Percentiles rank a stretch among this genome's conserved stretches.
These are phyloP conservation scores for Augiades crinisus DNA, from an alignment of 2,888 invertebrate genomes.

Conservation along the genomic window DNA sequence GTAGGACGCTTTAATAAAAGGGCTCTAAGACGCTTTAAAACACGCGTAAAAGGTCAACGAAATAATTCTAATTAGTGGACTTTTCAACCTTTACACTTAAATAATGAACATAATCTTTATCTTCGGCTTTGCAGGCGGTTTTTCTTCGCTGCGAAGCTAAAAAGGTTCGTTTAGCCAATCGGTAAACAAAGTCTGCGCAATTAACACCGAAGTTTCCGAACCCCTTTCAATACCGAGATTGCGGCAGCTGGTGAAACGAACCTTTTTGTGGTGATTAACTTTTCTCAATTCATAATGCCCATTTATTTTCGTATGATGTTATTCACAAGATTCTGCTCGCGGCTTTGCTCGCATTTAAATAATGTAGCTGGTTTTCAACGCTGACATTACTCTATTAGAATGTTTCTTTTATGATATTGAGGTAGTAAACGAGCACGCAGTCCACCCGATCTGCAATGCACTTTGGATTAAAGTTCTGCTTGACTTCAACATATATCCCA, in stretches of 20 bases:
- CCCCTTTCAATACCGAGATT: conserved; percentile 22
- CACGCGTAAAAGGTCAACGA: too few relatives aligned
- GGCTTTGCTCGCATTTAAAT: too few relatives aligned
- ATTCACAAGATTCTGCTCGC: too few relatives aligned
- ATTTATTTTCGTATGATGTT: background rate
- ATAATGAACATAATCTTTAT: background rate
- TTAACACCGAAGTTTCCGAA: conserved; percentile 12
- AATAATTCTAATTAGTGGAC: background rate
- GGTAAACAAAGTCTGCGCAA: conserved; percentile 14
- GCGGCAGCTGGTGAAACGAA: background rate
- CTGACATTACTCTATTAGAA: too few relatives aligned
- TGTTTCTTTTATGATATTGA: too few relatives aligned
- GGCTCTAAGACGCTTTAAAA: too few relatives aligned
- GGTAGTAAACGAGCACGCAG: too few relatives aligned
- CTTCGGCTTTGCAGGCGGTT: background rate
- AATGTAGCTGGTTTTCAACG: too few relatives aligned
- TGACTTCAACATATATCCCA: too few relatives aligned
- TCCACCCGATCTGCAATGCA: too few relatives aligned
- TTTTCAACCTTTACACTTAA: background rate
- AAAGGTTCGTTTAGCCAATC: conserved; percentile 10
- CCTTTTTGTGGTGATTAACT: background rate
- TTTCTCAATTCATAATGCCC: conserved; percentile 8
- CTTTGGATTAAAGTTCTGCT: too few relatives aligned
- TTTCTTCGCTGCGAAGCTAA: background rate
- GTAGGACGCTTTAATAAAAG: too few relatives aligned